Evolutionary conservation across 2,797 vertebrate species (phyloP).

Genomic region (Argentina silus): DNA sequence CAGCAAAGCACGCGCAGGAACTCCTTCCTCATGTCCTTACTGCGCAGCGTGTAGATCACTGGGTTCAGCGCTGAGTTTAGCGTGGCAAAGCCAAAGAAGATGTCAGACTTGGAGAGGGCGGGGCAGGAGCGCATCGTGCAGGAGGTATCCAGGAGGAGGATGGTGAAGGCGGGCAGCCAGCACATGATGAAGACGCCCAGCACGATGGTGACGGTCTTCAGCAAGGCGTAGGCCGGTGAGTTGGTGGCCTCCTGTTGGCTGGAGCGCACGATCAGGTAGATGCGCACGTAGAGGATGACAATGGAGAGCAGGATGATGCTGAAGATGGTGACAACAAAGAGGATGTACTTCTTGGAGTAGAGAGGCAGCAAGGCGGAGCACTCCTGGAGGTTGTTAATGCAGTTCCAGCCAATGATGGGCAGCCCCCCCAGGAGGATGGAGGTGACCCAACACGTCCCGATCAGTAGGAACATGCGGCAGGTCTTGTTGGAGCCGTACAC

Average conservation of each 20-base stretch:
- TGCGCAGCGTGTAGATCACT: constrained; percentile 91
- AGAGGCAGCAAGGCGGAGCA: constrained; percentile 93
- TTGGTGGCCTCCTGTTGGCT: constrained; percentile 89
- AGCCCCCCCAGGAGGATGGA: constrained; percentile 89
- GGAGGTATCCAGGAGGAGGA: constrained; percentile 88
- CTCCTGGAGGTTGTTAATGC: constrained; percentile 77
- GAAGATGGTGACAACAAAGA: constrained; percentile 91
- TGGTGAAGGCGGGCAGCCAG: constrained; percentile 91
- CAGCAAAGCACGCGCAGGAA: constrained; percentile 88
- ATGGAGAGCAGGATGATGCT: constrained; percentile 89
- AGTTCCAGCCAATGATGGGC: constrained; percentile 97
- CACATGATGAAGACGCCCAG: constrained; percentile 93
- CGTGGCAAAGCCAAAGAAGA: constrained; percentile 90
- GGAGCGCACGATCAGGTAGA: constrained; percentile 93
- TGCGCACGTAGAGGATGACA: constrained; percentile 88
- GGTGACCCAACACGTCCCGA: constrained; percentile 91
- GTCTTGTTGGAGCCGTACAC: constrained; percentile 88
- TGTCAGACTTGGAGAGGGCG: constrained; percentile 82
- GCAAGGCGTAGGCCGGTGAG: constrained; percentile 82
- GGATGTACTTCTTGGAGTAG: constrained; percentile 90
- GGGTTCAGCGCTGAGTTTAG: constrained; percentile 96
- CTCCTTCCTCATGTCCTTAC: constrained; percentile 93
- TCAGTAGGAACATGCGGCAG: constrained; percentile 92
- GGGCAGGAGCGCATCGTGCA: constrained; percentile 79
- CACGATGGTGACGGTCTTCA: constrained; percentile 96